Percentiles rank a stretch among this genome's conserved stretches.
Evolutionary conservation across 2,113 vertebrate species (phyloP).

Genomic region (Dromiciops gliroides): DNA sequence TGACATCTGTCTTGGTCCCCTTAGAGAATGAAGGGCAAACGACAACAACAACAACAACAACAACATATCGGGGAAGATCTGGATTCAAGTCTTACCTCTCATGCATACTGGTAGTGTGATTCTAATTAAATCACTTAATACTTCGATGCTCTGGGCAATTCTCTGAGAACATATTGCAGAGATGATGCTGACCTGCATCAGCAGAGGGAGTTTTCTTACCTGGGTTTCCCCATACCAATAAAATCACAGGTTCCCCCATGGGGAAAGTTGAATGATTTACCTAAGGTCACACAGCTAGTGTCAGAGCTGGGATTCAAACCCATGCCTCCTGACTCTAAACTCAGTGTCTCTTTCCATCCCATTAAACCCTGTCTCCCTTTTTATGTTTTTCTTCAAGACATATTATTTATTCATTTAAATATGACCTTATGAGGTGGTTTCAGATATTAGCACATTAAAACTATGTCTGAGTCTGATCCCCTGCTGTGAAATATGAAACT

Average conservation of each 20-base stretch:
- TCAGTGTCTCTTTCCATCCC: background rate
- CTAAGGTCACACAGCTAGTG: too few species aligned
- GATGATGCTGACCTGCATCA: too few species aligned
- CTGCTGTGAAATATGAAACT: constrained; percentile 34
- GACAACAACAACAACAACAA: too few species aligned
- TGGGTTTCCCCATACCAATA: too few species aligned
- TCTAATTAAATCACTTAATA: background rate
- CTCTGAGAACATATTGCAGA: too few species aligned
- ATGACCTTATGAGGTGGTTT: constrained; percentile 22
- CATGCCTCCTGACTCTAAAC: background rate
- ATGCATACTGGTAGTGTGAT: background rate
- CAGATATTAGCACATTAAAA: constrained; percentile 42
- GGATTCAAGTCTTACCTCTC: background rate
- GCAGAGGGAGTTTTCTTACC: too few species aligned
- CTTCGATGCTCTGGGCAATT: too few species aligned
- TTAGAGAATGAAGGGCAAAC: too few species aligned
- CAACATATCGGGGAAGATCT: too few species aligned
- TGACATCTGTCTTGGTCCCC: too few species aligned
- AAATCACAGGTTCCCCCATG: too few species aligned
- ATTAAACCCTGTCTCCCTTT: background rate
- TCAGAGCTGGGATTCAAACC: background rate
- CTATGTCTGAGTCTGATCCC: constrained; percentile 1
- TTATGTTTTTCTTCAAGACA: constrained; percentile 38
- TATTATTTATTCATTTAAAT: constrained; percentile 55
- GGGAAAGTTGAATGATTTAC: too few species aligned